Percentiles rank a stretch among this genome's conserved stretches.
Conservation (phyloP, 2,113 vertebrate genomes). For the Ivindomyrus marchei region DNA sequence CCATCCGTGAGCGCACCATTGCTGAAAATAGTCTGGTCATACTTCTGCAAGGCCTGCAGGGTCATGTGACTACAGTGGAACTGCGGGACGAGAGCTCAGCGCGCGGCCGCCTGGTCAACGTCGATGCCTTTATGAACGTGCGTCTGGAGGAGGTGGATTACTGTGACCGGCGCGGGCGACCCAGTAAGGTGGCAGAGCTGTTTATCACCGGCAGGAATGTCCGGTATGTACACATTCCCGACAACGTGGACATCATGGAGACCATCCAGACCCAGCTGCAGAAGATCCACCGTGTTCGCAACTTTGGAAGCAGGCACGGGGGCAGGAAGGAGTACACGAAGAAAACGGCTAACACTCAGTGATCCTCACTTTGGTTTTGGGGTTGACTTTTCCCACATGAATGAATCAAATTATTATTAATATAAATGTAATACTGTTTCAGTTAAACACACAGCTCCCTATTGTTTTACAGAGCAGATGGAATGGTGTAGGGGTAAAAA, state of each 20-base stretch:
- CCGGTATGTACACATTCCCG: conserved; percentile 88
- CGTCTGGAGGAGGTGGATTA: conserved; percentile 74
- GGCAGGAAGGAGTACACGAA: conserved; percentile 74
- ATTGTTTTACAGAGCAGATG: not conserved
- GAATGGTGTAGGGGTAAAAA: not conserved
- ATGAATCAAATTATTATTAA: not conserved
- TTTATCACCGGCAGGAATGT: conserved; percentile 85
- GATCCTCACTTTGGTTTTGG: not conserved
- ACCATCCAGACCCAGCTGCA: conserved; percentile 78
- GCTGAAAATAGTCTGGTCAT: conserved; percentile 91
- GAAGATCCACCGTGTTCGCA: conserved; percentile 75
- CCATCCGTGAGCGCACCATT: conserved; percentile 84
- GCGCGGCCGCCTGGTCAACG: conserved; percentile 71
- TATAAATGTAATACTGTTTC: not conserved
- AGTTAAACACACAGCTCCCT: not conserved
- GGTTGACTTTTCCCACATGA: not conserved
- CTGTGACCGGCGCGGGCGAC: conserved; percentile 63
- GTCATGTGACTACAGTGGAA: conserved; percentile 81
- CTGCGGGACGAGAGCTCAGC: conserved; percentile 82
- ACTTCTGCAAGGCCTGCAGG: conserved; percentile 84
- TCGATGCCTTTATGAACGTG: conserved; percentile 95
- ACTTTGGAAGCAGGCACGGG: conserved; percentile 59
- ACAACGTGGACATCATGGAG: conserved; percentile 74
- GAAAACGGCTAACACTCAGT: conserved; percentile 31
- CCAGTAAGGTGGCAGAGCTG: conserved; percentile 68